Conservation (phyloP, 2,113 vertebrate genomes). For the Stictonetta naevosa region DNA sequence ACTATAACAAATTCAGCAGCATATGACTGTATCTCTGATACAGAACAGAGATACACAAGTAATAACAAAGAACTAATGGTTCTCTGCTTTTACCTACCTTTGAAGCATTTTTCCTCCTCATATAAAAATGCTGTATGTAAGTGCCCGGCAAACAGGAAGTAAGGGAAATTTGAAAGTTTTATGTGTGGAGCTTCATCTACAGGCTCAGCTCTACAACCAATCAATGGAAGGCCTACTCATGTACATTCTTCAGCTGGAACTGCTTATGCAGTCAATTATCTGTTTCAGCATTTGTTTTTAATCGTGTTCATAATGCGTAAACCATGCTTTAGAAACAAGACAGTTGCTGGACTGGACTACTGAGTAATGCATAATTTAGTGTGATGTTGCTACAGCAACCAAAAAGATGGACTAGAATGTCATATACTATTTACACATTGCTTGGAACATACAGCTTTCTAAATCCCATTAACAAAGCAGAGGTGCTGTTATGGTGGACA, state of each 20-base stretch:
- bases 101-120: background rate
- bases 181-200: background rate
- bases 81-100: background rate
- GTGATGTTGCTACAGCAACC: conserved; percentile 47
- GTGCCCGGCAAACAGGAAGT: background rate
- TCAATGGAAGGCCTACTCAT: background rate
- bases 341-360: background rate
- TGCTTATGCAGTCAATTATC: background rate
- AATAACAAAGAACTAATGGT: background rate
- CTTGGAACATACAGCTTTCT: background rate
- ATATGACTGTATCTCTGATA: background rate
- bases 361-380: background rate
- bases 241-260: background rate
- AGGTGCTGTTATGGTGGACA: background rate
- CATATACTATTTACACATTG: conserved; percentile 16
- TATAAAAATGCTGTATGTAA: background rate
- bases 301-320: background rate
- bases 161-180: background rate
- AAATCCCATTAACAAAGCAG: conserved; percentile 33
- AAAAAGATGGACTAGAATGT: conserved; percentile 1
- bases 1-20: background rate
- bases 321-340: background rate
- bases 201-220: background rate
- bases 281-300: conserved; percentile 9
- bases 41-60: background rate